Evolutionary conservation across 2,797 vertebrate genomes (phyloP).

Genomic region (Sparidentex hasta): DNA sequence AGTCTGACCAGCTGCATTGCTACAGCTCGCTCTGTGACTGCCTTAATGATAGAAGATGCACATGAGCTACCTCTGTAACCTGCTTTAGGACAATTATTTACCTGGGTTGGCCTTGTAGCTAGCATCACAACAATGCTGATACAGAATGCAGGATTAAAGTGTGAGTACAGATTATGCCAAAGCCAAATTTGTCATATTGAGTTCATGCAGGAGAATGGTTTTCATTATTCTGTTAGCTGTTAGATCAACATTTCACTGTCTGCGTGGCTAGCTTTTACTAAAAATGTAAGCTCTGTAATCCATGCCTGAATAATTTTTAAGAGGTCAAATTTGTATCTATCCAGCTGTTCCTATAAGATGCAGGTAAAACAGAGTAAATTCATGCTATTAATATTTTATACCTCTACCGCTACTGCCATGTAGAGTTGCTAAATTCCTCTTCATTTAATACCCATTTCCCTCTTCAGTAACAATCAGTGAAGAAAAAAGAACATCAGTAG

Average conservation of each 20-base stretch:
- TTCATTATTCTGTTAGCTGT: slow-evolving; percentile 12
- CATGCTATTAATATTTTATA: not conserved
- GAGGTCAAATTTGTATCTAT: not conserved
- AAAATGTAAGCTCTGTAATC: not conserved
- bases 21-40: not conserved
- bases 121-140: not conserved
- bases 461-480: not conserved
- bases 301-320: not conserved
- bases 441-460: not conserved
- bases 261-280: not conserved
- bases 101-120: not conserved
- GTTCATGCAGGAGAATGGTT: slow-evolving; percentile 11
- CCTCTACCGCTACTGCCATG: not conserved
- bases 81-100: not conserved
- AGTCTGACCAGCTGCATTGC: not conserved
- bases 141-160: slow-evolving; percentile 28
- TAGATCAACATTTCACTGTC: slow-evolving; percentile 3
- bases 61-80: not conserved
- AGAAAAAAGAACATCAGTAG: not conserved
- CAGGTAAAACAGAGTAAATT: not conserved
- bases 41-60: not conserved
- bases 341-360: not conserved
- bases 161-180: slow-evolving; percentile 18
- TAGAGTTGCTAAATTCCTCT: not conserved
- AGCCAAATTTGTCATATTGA: not conserved